Conservation (phyloP, 2,113 vertebrate genomes). For the Festucalex cinctus region DNA sequence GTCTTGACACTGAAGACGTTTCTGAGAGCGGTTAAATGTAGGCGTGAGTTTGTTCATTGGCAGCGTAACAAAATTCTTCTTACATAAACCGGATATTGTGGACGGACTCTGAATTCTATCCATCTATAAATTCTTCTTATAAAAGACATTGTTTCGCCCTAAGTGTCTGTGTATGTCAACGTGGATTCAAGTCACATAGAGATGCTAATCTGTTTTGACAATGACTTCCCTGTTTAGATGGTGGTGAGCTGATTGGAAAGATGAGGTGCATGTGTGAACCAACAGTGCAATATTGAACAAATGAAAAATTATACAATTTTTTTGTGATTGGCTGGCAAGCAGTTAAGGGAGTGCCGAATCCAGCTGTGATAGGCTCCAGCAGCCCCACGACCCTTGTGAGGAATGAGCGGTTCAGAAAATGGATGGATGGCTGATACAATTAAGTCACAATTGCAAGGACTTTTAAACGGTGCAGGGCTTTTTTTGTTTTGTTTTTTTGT, state of each 20-base stretch:
- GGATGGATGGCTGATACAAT: no score
- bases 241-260: conserved; percentile 26
- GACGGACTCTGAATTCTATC: conserved; percentile 5
- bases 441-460: no score
- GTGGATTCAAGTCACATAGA: conserved; percentile 9
- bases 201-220: conserved; percentile 31
- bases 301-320: not conserved
- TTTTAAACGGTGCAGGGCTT: no score
- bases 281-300: conserved; percentile 8
- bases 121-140: not conserved
- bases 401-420: no score
- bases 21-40: conserved; percentile 35
- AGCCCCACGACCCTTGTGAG: no score
- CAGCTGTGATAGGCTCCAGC: no score
- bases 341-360: no score
- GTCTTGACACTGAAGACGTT: conserved; percentile 37
- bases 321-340: no score
- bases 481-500: no score
- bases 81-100: conserved; percentile 30
- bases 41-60: conserved; percentile 34
- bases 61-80: conserved; percentile 18
- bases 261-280: conserved; percentile 27
- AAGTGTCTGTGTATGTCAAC: conserved; percentile 16
- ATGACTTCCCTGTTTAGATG: conserved; percentile 22
- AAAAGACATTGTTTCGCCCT: conserved; percentile 2